Conservation (phyloP, 2,888 invertebrate species). For the Alviniconcha strummeri region DNA sequence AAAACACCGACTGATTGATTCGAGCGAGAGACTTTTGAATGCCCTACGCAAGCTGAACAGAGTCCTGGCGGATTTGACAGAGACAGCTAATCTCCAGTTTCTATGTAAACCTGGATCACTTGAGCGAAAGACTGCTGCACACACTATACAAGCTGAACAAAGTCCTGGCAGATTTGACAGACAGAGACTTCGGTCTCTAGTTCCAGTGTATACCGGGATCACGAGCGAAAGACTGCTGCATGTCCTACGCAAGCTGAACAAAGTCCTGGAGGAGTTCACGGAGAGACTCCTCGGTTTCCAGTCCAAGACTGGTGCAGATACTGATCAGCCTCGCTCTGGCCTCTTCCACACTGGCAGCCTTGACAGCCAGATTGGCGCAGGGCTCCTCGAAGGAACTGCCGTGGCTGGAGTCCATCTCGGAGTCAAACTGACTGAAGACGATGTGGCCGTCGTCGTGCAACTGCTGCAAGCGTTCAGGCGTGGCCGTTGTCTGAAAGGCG, state of each 20-base stretch:
- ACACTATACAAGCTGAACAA: background rate
- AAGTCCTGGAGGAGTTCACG: constrained; percentile 23
- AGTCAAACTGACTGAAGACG: constrained; percentile 30
- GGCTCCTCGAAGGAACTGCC: constrained; percentile 17
- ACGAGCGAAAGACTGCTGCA: too few relatives aligned
- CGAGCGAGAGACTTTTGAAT: too few relatives aligned
- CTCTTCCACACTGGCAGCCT: background rate
- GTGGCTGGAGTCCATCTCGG: background rate
- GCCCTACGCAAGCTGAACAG: too few relatives aligned
- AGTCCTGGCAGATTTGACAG: background rate
- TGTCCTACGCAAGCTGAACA: constrained; percentile 6
- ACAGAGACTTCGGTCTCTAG: background rate
- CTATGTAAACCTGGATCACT: too few relatives aligned
- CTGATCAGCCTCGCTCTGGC: constrained; percentile 20
- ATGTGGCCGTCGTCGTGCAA: constrained; percentile 25
- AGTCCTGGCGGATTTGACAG: too few relatives aligned
- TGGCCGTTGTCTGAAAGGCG: constrained; percentile 26
- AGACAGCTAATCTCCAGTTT: too few relatives aligned
- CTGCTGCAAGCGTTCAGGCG: background rate
- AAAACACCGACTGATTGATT: too few relatives aligned
- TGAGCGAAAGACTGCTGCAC: background rate
- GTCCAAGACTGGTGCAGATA: constrained; percentile 14
- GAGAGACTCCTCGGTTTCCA: constrained; percentile 30
- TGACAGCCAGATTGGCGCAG: constrained; percentile 18
- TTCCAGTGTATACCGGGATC: background rate